phyloP scores from a whole-genome alignment of 2,113 vertebrate genomes.

The Nansenia antarctica region DNA sequence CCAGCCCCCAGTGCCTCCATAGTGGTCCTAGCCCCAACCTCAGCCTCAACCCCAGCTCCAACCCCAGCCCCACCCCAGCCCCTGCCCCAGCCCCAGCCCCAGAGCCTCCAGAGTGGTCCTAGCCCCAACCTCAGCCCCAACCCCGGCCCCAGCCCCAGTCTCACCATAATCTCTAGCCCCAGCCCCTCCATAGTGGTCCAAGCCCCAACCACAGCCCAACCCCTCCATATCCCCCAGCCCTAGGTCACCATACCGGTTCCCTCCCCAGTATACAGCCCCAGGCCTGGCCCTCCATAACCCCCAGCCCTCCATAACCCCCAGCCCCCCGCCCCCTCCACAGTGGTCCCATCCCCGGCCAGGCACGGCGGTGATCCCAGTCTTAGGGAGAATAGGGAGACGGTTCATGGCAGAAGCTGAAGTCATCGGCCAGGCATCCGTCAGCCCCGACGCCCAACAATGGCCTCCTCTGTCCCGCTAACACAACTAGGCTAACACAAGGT shows the following conservation, averaged over 20 bases:
- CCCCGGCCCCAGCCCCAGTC: not conserved
- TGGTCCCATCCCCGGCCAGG: conserved; percentile 67
- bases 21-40: no score
- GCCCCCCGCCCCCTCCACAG: conserved; percentile 31
- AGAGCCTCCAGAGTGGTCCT: not conserved
- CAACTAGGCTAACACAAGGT: conserved; percentile 67
- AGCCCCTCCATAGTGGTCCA: not conserved
- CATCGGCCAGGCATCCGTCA: conserved; percentile 69
- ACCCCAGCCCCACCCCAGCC: no score
- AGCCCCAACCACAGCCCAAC: not conserved
- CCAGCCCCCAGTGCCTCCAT: no score
- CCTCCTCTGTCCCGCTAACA: conserved; percentile 61
- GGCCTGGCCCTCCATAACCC: not conserved
- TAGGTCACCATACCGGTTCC: not conserved
- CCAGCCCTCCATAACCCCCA: conserved; percentile 1
- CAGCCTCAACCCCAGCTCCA: no score
- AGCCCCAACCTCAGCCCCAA: not conserved
- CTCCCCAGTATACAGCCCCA: not conserved
- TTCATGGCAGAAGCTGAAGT: conserved; percentile 74
- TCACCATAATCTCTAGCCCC: not conserved
- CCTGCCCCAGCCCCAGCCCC: no score
- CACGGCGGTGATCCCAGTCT: conserved; percentile 62
- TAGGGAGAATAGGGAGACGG: conserved; percentile 70
- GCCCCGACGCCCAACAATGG: conserved; percentile 59
- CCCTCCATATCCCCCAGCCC: conserved; percentile 6